Percentiles rank a stretch among this genome's conserved stretches.
Evolutionary conservation across 2,797 vertebrate genomes (phyloP).

Genomic region (Babyrousa celebensis): DNA sequence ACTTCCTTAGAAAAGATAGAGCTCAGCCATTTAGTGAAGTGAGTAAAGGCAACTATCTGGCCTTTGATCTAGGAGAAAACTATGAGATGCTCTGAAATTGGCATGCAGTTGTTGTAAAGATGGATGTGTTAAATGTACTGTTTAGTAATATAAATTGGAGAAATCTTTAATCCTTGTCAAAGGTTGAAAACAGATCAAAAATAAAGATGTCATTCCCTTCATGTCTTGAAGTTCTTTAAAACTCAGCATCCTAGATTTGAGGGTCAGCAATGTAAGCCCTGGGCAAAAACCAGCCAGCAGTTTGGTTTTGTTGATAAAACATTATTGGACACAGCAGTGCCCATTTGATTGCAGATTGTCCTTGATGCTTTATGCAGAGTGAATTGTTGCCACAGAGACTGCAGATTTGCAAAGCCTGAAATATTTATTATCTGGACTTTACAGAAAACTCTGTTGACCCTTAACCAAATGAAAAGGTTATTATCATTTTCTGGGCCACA

Average conservation of each 20-base stretch:
- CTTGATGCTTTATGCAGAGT: background rate
- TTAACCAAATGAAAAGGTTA: background rate
- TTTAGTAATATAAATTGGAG: background rate
- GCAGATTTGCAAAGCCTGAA: background rate
- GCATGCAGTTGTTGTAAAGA: background rate
- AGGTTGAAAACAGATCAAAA: background rate
- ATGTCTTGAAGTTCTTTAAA: background rate
- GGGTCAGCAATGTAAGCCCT: background rate
- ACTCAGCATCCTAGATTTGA: background rate
- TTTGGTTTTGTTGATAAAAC: conserved; percentile 11
- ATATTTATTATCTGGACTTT: background rate
- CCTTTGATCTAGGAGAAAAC: conserved; percentile 9
- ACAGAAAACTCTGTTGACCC: background rate
- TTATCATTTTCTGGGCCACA: conserved; percentile 2
- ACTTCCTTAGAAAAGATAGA: too few relatives aligned
- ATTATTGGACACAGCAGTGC: background rate
- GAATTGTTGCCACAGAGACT: background rate
- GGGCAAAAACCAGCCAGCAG: background rate
- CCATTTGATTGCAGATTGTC: background rate
- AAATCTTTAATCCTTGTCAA: conserved; percentile 9
- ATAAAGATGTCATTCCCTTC: background rate
- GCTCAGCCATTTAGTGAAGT: background rate
- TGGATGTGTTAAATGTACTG: background rate
- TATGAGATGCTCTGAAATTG: background rate
- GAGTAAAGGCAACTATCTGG: background rate